Conservation (phyloP, 2,888 invertebrate genomes). For the Netelia virgata region DNA sequence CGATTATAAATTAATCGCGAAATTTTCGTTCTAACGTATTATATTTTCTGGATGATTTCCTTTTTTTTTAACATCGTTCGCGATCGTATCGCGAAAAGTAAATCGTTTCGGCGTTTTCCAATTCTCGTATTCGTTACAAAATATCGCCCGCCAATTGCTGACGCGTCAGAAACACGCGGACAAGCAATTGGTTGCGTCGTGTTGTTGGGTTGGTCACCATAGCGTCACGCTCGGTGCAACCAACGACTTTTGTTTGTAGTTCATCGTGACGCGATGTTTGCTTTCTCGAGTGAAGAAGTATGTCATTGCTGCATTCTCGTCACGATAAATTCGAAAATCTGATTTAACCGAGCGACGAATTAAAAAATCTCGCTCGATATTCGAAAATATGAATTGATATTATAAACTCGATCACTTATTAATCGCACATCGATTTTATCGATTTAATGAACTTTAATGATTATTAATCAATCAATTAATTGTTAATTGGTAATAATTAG, state of each 20-base stretch:
- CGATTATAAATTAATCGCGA: too few relatives aligned
- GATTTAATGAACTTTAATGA: too few relatives aligned
- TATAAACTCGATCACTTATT: too few relatives aligned
- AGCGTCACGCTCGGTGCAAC: background rate
- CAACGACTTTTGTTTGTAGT: background rate
- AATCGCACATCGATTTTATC: too few relatives aligned
- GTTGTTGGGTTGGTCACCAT: background rate
- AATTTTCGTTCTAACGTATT: background rate
- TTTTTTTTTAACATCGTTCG: background rate
- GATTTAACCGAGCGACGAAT: background rate
- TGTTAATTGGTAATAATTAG: too few relatives aligned
- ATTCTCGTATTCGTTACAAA: background rate
- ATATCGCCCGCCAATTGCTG: background rate
- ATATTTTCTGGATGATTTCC: background rate
- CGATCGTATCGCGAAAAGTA: background rate
- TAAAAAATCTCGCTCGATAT: background rate
- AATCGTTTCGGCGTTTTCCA: background rate
- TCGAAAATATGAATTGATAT: too few relatives aligned
- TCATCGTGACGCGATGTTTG: background rate
- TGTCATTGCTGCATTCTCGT: background rate
- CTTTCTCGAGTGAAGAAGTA: background rate
- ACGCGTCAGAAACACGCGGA: background rate
- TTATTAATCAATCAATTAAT: too few relatives aligned
- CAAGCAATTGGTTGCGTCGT: too few relatives aligned
- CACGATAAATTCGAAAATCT: too few relatives aligned